A percentile compares a stretch with the other conserved stretches of the same genome.
phyloP scores from a whole-genome alignment of 2,113 vertebrate species.

The Pelecanus crispus region DNA sequence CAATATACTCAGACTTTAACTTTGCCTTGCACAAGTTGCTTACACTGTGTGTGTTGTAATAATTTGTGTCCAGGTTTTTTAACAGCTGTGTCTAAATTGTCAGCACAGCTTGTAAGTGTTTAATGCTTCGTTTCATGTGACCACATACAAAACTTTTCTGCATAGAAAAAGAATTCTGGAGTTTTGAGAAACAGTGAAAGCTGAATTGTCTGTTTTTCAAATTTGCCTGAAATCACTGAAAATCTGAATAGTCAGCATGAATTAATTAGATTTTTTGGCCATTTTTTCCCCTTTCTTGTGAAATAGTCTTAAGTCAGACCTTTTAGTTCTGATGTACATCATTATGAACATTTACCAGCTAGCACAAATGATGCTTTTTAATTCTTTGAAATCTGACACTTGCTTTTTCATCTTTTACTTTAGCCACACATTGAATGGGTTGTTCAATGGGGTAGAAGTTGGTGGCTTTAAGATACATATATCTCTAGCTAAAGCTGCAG shows the following conservation, averaged over 20 bases:
- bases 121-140: neutral
- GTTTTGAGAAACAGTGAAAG: neutral
- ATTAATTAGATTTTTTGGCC: neutral
- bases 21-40: neutral
- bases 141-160: neutral
- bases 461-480: neutral
- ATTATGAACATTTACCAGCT: neutral
- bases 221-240: neutral
- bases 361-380: neutral
- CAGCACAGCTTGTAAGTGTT: neutral
- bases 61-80: neutral
- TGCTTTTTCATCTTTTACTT: neutral
- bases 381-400: neutral
- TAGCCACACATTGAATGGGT: neutral
- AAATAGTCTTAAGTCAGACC: neutral
- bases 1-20: neutral
- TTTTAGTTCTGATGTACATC: neutral
- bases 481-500: neutral
- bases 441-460: neutral
- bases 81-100: neutral
- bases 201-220: neutral
- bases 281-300: neutral
- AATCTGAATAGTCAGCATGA: neutral
- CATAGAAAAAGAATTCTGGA: neutral
- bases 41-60: neutral